phyloP scores from a whole-genome alignment of 2,113 vertebrate species.

The Beaufortia kweichowensis region DNA sequence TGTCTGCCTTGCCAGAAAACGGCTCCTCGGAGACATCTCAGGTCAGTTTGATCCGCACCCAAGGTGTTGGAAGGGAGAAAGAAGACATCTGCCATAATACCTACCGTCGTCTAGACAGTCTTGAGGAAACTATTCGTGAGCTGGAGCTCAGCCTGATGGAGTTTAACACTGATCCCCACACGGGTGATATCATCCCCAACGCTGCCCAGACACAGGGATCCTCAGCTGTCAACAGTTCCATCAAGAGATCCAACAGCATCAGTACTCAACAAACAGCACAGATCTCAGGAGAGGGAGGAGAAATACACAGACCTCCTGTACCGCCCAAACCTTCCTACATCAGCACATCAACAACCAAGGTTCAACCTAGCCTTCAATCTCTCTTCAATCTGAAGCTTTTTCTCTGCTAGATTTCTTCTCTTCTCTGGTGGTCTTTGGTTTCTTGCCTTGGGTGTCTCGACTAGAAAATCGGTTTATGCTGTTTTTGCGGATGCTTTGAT shows the following conservation, averaged over 20 bases:
- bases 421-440: neutral
- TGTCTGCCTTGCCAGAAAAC: neutral
- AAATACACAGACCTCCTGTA: constrained; percentile 73
- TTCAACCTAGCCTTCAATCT: constrained; percentile 62
- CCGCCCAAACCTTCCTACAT: constrained; percentile 78
- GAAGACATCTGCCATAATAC: constrained; percentile 56
- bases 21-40: constrained; percentile 9
- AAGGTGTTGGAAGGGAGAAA: constrained; percentile 31
- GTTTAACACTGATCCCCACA: constrained; percentile 72
- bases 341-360: constrained; percentile 69
- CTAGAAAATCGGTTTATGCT: constrained; percentile 2
- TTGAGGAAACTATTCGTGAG: constrained; percentile 89
- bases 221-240: neutral
- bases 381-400: constrained; percentile 7
- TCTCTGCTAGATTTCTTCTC: constrained; percentile 32
- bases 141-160: constrained; percentile 86
- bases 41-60: neutral
- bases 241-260: constrained; percentile 5
- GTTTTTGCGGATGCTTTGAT: constrained; percentile 14
- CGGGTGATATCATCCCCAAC: constrained; percentile 47
- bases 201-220: constrained; percentile 5
- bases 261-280: neutral
- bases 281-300: constrained; percentile 28
- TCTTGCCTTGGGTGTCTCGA: neutral
- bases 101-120: constrained; percentile 81